Base-by-base conservation (phyloP, 1,140 invertebrate genomes). In the Parapsyche elsis region DNA sequence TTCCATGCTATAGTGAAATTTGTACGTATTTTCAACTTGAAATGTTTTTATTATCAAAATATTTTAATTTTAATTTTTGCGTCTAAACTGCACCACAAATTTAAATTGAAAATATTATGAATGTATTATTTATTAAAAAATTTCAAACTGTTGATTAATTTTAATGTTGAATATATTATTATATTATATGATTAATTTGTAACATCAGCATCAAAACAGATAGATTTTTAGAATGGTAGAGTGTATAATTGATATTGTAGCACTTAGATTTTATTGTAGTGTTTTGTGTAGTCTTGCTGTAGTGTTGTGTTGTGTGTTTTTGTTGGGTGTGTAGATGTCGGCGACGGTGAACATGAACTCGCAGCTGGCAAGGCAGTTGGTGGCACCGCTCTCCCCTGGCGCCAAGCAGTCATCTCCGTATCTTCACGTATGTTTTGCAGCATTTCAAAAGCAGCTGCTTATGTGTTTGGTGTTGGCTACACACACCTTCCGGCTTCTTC, bases 311-410 rank as follows among this genome's bases (percentile, higher is more conserved):
- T 64, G 80, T 80, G 71, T 81, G 75, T 83, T 26, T 45, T 73
- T 82, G 79, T 76, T 74, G 79, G 71, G 71, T 79, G 76, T 74
- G 74, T 76, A 81, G 85, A 84, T 85, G 81, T 82, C 83, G 80
- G 84, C 84, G 84, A 84, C 84, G 84, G 85, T 85, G 85, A 86
- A 86, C 84, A 87, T 89, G 88, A 88, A 87, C 86, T 91, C 90
- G 86, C 90, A 91, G 86, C 87, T 91, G 83, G 90, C 90, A 84
- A 89, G 90, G 79, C 90, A 91, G 86, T 88, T 91, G 85, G 89
- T 90, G 83, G 89, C 89, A 85, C 89, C 90, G 84, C 88, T 89
- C 86, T 88, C 88, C 84, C 85, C 87, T 77, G 84, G 83, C 57
- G 79, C 78, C 79, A 87, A 88, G 88, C 88, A 87, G 86, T 87